phyloP scores from a whole-genome alignment of 2,797 vertebrate genomes.

The Aotus griseimembra region DNA sequence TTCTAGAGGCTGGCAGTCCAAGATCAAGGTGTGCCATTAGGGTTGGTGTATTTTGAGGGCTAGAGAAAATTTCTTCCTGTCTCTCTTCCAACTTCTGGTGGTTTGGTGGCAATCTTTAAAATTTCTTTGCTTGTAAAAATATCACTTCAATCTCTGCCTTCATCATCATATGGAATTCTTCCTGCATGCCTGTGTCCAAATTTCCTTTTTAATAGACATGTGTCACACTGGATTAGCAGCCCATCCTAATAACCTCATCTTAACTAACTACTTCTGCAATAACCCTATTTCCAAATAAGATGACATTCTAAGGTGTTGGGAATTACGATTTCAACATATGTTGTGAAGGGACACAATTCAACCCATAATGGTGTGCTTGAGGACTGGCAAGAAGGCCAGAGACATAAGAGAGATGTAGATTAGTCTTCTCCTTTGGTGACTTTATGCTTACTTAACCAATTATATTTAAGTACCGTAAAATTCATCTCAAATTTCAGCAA shows the following conservation, averaged over 20 bases:
- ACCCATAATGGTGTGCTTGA: neutral
- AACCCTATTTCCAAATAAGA: neutral
- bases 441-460: neutral
- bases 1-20: neutral
- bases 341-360: neutral
- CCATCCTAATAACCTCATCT: neutral
- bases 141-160: neutral
- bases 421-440: neutral
- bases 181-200: neutral
- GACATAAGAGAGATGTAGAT: neutral
- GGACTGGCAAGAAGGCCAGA: neutral
- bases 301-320: neutral
- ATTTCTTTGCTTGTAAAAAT: neutral
- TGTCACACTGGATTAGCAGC: neutral
- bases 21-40: neutral
- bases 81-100: neutral
- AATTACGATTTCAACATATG: neutral
- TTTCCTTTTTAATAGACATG: neutral
- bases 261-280: neutral
- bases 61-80: neutral
- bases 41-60: neutral
- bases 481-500: neutral
- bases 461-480: neutral
- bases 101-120: neutral
- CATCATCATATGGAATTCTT: neutral